phyloP scores from a whole-genome alignment of 2,797 vertebrate species.

The Anolis apletophallus region DNA sequence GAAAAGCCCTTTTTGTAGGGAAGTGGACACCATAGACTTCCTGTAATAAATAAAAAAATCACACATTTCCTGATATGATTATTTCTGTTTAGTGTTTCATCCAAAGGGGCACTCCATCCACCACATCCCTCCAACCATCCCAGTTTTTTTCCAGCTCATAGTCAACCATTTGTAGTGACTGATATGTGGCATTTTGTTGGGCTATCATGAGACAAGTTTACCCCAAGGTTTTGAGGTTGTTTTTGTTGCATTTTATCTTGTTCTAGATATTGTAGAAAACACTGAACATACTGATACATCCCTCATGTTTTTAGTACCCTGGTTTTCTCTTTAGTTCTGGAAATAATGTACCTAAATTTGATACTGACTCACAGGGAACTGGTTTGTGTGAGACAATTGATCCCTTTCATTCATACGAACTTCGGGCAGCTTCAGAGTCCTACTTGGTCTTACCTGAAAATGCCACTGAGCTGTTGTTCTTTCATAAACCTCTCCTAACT shows the following conservation, averaged over 20 bases:
- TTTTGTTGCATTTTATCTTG: too few relatives aligned
- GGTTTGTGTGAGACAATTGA: background rate
- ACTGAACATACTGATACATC: background rate
- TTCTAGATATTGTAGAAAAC: too few relatives aligned
- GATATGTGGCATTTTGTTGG: background rate
- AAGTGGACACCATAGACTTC: background rate
- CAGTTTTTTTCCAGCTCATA: background rate
- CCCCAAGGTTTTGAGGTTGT: too few relatives aligned
- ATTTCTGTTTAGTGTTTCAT: background rate
- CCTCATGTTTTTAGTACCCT: too few relatives aligned
- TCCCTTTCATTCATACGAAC: background rate
- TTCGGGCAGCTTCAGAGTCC: background rate
- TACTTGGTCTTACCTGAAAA: background rate
- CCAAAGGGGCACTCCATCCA: background rate
- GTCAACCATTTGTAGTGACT: background rate
- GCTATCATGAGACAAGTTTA: background rate
- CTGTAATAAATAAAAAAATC: background rate
- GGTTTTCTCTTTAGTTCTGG: background rate
- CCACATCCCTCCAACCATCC: background rate
- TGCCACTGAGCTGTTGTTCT: background rate
- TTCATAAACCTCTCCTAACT: background rate
- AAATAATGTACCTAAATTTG: background rate
- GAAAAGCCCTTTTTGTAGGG: background rate
- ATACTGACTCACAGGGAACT: background rate
- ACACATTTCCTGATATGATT: background rate